A percentile compares a stretch with the other conserved stretches of the same genome.
phyloP scores from a whole-genome alignment of 2,888 invertebrate species.

The Stenotaenia linearis region DNA sequence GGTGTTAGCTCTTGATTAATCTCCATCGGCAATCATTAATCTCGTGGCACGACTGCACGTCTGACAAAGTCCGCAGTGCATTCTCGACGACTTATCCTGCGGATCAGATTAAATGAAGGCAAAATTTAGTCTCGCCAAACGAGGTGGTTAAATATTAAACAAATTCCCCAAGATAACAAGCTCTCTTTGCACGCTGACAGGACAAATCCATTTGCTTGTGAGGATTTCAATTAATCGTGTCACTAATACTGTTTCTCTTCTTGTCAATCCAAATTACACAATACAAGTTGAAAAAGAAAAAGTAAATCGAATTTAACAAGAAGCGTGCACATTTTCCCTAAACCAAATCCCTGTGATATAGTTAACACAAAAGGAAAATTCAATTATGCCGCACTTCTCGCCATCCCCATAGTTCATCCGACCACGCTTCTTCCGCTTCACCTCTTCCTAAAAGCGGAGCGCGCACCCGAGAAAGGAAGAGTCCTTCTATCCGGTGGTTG shows the following conservation, averaged over 20 bases:
- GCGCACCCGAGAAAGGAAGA: background rate
- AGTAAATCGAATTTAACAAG: background rate
- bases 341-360: constrained; percentile 8
- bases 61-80: background rate
- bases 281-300: background rate
- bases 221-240: background rate
- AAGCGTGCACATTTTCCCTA: constrained; percentile 12
- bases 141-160: background rate
- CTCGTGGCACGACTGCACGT: background rate
- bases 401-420: background rate
- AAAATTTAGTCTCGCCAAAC: background rate
- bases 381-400: constrained; percentile 11
- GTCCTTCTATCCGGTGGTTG: constrained; percentile 19
- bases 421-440: constrained; percentile 6
- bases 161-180: background rate
- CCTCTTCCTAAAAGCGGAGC: background rate
- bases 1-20: background rate
- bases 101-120: background rate
- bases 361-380: constrained; percentile 19
- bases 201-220: background rate
- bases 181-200: background rate
- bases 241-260: background rate
- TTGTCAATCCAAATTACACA: constrained; percentile 1
- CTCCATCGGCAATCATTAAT: background rate
- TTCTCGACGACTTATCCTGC: background rate